Evolutionary conservation across 2,797 vertebrate genomes (phyloP).

Genomic region (Hipposideros larvatus): DNA sequence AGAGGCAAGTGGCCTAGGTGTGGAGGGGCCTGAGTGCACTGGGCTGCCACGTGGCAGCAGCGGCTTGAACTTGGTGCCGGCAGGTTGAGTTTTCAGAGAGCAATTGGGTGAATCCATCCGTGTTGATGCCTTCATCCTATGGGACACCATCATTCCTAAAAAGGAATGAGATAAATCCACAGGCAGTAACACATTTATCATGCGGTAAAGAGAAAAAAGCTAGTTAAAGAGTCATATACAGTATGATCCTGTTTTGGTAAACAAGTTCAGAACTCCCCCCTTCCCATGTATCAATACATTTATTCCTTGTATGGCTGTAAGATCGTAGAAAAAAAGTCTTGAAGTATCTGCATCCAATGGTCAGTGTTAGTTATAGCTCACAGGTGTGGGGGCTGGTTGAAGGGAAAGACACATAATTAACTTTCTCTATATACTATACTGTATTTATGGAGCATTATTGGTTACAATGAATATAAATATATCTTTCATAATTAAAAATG

Average conservation of each 20-base stretch:
- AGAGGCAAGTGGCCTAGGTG: not conserved
- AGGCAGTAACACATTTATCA: not conserved
- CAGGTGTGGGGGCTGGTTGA: not conserved
- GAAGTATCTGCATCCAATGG: no score
- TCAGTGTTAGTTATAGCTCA: not conserved
- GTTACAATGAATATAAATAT: not conserved
- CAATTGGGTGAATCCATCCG: not conserved
- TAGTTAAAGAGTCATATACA: not conserved
- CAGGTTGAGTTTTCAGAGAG: not conserved
- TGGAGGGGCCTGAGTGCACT: not conserved
- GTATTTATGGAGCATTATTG: not conserved
- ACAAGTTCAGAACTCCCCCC: not conserved
- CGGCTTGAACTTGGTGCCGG: not conserved
- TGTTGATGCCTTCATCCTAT: not conserved
- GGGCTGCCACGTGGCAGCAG: not conserved
- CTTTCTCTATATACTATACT: not conserved
- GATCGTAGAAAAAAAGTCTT: not conserved
- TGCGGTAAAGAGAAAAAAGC: not conserved
- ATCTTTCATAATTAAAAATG: not conserved
- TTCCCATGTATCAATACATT: not conserved
- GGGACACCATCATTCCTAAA: not conserved
- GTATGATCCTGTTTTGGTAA: not conserved
- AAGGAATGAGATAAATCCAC: not conserved
- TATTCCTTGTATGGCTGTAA: not conserved
- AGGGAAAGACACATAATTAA: not conserved